These are phyloP conservation scores for Microcebus griseorufus DNA, from an alignment of 2,113 vertebrate species.

Conservation along the genomic window DNA sequence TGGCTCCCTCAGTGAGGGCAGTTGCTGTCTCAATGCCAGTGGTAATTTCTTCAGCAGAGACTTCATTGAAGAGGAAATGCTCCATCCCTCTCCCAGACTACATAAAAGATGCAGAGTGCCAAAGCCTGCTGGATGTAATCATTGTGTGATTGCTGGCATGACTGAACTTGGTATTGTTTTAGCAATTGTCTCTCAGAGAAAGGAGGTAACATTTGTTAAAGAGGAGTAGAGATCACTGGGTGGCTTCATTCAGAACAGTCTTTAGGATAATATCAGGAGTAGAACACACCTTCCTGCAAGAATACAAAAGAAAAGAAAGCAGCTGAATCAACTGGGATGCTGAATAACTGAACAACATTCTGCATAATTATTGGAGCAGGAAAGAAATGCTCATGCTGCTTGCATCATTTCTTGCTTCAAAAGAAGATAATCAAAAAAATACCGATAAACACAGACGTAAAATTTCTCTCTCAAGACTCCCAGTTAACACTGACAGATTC, in stretches of 20 bases:
- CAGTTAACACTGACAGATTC: constrained; percentile 40
- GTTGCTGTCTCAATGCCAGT: not conserved
- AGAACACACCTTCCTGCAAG: not conserved
- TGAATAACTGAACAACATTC: constrained; percentile 14
- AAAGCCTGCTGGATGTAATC: not conserved
- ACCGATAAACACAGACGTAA: constrained; percentile 39
- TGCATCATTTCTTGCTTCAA: constrained; percentile 51
- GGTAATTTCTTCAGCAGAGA: not conserved
- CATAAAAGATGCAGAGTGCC: not conserved
- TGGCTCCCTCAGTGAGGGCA: not conserved
- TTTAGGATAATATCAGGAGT: constrained; percentile 9
- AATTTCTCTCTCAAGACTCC: constrained; percentile 46
- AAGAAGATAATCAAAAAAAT: constrained; percentile 57
- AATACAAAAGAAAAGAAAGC: not conserved
- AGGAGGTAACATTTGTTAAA: not conserved
- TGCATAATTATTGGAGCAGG: constrained; percentile 38
- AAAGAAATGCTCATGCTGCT: constrained; percentile 28
- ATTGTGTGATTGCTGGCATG: not conserved
- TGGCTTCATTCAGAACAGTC: not conserved
- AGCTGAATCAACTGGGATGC: not conserved
- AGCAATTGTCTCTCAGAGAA: constrained; percentile 27
- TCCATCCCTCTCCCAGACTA: not conserved
- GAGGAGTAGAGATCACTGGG: not conserved
- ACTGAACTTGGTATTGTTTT: constrained; percentile 28
- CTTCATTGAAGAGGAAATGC: not conserved